phyloP scores from a whole-genome alignment of 2,113 vertebrate genomes.

The Leucosticte australis region DNA sequence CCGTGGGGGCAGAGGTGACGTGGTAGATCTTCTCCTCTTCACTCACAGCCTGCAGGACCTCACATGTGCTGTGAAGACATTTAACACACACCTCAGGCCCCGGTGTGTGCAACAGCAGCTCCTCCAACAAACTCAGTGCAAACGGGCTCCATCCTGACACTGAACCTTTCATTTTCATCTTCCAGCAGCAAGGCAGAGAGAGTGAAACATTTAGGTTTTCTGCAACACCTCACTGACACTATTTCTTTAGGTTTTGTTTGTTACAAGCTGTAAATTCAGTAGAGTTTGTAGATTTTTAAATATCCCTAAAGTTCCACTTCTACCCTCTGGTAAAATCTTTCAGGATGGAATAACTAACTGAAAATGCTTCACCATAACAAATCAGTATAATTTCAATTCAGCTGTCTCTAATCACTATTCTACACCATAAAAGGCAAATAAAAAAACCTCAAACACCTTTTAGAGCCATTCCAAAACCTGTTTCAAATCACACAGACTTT shows the following conservation, averaged over 20 bases:
- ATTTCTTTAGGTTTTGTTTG: neutral
- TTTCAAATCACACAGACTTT: neutral
- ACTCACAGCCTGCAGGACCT: constrained; percentile 59
- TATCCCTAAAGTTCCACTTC: neutral
- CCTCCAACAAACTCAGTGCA: neutral
- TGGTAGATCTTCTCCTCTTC: constrained; percentile 77
- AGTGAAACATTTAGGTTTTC: neutral
- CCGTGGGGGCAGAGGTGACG: constrained; percentile 49
- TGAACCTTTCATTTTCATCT: neutral
- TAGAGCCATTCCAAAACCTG: neutral
- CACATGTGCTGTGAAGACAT: constrained; percentile 67
- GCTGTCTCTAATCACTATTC: neutral
- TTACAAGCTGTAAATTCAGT: neutral
- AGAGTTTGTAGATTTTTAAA: neutral
- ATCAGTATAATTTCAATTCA: neutral
- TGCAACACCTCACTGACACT: neutral
- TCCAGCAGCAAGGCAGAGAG: neutral
- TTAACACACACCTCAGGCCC: neutral
- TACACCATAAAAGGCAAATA: neutral
- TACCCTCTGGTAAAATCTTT: neutral
- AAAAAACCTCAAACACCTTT: neutral
- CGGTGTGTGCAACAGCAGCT: neutral
- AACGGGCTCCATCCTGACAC: neutral
- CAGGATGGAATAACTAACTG: neutral
- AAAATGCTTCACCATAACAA: neutral